Percentiles rank a stretch among this genome's conserved stretches.
These are phyloP conservation scores for Jacana jacana DNA, from an alignment of 2,113 vertebrate genomes.

Conservation along the genomic window DNA sequence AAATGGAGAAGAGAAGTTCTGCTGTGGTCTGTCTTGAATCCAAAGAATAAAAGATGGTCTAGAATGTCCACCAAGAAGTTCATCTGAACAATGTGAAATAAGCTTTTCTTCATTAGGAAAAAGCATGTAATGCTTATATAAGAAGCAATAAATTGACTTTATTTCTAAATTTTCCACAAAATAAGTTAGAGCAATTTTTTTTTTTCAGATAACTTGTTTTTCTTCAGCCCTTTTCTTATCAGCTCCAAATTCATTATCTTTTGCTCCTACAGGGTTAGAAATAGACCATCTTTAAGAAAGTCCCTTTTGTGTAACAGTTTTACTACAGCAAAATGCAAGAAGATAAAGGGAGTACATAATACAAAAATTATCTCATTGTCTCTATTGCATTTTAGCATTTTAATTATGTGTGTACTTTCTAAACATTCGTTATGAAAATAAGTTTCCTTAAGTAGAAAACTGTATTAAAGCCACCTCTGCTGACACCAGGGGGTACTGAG, in stretches of 20 bases:
- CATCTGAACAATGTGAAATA: not conserved
- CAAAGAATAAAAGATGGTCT: not conserved
- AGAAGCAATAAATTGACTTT: not conserved
- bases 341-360: not conserved
- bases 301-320: not conserved
- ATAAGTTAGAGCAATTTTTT: not conserved
- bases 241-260: not conserved
- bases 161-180: not conserved
- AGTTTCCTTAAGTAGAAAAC: not conserved
- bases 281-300: not conserved
- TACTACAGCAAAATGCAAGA: not conserved
- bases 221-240: not conserved
- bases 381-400: not conserved
- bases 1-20: not conserved
- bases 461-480: not conserved
- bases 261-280: not conserved
- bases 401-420: not conserved
- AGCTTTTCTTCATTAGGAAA: not conserved
- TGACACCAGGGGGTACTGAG: not conserved
- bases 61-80: not conserved
- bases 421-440: constrained; percentile 6
- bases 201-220: not conserved
- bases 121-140: not conserved
- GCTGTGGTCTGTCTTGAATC: not conserved
- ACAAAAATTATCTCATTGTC: not conserved